Evolutionary conservation across 2,888 invertebrate species (phyloP).

Genomic region (Noctua janthina): DNA sequence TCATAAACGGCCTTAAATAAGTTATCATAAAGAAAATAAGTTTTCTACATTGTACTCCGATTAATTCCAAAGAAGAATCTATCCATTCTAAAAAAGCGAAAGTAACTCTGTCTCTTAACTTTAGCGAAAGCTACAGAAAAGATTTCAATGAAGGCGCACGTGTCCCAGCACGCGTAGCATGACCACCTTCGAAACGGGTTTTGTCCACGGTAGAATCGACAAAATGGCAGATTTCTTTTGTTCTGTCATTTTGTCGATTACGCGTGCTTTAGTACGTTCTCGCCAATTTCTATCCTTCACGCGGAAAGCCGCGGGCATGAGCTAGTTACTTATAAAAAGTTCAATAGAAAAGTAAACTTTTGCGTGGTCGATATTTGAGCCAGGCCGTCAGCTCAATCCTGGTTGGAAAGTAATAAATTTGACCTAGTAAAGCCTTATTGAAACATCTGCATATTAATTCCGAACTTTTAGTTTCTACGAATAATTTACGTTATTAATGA

Average conservation of each 20-base stretch:
- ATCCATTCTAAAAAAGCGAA: no score
- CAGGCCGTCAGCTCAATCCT: background rate
- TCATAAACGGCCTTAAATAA: no score
- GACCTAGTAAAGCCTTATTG: conserved; percentile 1
- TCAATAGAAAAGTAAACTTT: background rate
- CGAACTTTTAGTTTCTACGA: background rate
- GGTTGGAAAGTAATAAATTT: background rate
- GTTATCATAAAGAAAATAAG: no score
- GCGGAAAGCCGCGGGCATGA: background rate
- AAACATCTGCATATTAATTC: conserved; percentile 2
- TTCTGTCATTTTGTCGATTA: no score
- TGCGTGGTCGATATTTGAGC: background rate
- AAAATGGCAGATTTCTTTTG: no score
- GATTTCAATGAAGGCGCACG: background rate
- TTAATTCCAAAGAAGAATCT: background rate
- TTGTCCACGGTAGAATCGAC: no score
- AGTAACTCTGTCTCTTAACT: background rate
- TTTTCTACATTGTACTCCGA: no score
- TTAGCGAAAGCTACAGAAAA: background rate
- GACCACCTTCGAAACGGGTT: no score
- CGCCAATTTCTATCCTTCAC: background rate
- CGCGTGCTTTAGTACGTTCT: no score
- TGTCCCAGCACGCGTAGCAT: no score
- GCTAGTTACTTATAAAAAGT: background rate
- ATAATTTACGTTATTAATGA: conserved; percentile 3